Evolutionary conservation across 2,888 invertebrate species (phyloP).

Genomic region (Coelogynopora nodosa): DNA sequence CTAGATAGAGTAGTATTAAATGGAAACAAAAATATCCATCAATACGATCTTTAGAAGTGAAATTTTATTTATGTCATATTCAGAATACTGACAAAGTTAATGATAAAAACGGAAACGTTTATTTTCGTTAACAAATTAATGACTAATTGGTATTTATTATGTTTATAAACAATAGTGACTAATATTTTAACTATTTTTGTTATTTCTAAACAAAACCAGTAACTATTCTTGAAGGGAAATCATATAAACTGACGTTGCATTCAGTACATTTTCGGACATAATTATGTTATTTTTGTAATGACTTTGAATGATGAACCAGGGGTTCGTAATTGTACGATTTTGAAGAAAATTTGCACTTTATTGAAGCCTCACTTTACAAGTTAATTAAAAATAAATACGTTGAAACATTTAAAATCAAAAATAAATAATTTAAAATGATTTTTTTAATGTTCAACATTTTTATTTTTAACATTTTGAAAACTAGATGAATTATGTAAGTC

Average conservation of each 20-base stretch:
- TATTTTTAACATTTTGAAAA: too few species aligned
- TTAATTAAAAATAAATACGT: too few species aligned
- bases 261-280: too few species aligned
- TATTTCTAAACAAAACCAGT: background rate
- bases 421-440: too few species aligned
- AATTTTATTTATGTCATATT: background rate
- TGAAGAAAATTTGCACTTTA: too few species aligned
- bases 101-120: background rate
- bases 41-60: background rate
- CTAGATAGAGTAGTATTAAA: background rate
- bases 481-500: too few species aligned
- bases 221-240: background rate
- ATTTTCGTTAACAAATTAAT: background rate
- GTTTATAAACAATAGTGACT: background rate
- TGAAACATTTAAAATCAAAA: too few species aligned
- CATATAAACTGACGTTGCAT: background rate
- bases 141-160: background rate
- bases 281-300: too few species aligned
- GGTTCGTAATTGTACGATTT: too few species aligned
- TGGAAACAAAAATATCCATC: background rate
- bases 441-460: too few species aligned
- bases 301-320: too few species aligned
- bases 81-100: background rate
- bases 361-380: too few species aligned
- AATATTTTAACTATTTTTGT: background rate